Base-by-base conservation (phyloP, 2,888 invertebrate species). In the Chaitophorus viminalis region DNA sequence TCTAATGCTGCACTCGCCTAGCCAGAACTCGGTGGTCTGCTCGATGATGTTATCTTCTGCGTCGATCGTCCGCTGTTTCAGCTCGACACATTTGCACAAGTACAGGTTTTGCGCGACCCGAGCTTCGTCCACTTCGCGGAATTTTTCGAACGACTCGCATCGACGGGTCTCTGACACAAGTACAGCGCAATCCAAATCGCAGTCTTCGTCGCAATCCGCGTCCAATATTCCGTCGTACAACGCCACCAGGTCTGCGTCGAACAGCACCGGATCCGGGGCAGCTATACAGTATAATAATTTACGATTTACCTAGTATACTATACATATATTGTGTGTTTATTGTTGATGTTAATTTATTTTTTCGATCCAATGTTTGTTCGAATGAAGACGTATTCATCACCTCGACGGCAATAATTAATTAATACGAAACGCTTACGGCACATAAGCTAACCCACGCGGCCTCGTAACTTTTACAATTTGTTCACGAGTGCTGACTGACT, bases 11-110 rank as follows among this genome's bases (percentile, higher is more conserved):
- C 76, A 14, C 39, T 29, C 36, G 29, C 75, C 60, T 14, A 84
- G 75, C 84, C 84, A 84, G 14, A 75, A 84, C 18, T 84, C 84
- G 3, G 60, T 6, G 21, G 84, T 84, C 76, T 75, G 75, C 21
- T 84, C 74, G 31, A 75, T 76, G 65, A 75, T 75, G 29, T 60
- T 25, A 21, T 60, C 54, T 25, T 76, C 74, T 14, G 75, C 39
- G 65, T 84, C 75, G 29, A 81, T 46, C 6, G 46, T 46, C 21
- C 46, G 29, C 8, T 81, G 29, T 5, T 70, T 68, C 29, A 81
- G 14, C 46, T 84, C 83, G 39, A 84, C 5, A 21, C 75, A 75
- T 4, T 33, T 8, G 39, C 75, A 75, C 29, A 84, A 4, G 21
- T 75, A 65, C 29, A 60, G n/a, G 39, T 84, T 84, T 3, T 84